phyloP scores from a whole-genome alignment of 2,888 invertebrate genomes.

The Ceriagrion tenellum region DNA sequence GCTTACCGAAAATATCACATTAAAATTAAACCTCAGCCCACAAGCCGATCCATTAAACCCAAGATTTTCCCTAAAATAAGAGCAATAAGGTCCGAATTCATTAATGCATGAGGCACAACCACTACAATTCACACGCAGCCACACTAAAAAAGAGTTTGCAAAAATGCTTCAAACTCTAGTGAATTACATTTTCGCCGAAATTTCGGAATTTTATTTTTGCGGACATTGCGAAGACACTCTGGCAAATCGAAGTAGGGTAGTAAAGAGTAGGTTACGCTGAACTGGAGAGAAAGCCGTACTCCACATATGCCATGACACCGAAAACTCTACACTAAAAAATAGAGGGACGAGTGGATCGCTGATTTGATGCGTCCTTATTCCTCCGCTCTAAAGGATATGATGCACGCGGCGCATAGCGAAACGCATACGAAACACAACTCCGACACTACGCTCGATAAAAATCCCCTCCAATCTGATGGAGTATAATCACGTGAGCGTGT shows the following conservation, averaged over 20 bases:
- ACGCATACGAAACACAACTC: neutral
- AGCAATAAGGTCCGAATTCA: too few species aligned
- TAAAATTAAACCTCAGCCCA: too few species aligned
- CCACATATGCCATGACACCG: neutral
- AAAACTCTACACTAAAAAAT: neutral
- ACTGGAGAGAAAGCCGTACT: neutral
- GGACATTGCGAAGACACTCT: too few species aligned
- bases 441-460: neutral
- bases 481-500: neutral
- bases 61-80: too few species aligned
- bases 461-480: neutral
- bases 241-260: neutral
- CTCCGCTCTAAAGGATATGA: neutral
- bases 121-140: too few species aligned
- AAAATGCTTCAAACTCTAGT: too few species aligned
- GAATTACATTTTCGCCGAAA: neutral
- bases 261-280: neutral
- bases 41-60: too few species aligned
- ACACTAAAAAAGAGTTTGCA: too few species aligned
- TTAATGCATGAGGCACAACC: too few species aligned
- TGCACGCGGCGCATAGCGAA: neutral
- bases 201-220: too few species aligned
- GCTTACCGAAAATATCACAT: too few species aligned
- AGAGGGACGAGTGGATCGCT: neutral
- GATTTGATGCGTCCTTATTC: conserved; percentile 24